phyloP scores from a whole-genome alignment of 2,113 vertebrate species.

The Eurystomus gularis region DNA sequence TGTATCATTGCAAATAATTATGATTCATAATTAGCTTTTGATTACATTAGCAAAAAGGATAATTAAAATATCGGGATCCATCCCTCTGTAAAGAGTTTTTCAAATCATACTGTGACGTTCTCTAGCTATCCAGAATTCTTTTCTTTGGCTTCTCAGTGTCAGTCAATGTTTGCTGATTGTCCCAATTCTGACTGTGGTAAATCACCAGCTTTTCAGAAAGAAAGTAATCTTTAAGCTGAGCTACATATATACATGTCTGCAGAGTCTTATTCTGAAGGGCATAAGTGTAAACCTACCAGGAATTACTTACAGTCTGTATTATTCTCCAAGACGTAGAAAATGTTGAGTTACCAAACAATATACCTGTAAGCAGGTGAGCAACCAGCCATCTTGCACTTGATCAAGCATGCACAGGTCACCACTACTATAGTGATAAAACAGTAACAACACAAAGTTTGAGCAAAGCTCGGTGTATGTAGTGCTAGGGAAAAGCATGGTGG shows the following conservation, averaged over 20 bases:
- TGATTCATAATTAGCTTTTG: conserved; percentile 42
- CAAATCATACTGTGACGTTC: neutral
- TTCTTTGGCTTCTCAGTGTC: neutral
- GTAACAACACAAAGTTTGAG: neutral
- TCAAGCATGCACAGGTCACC: neutral
- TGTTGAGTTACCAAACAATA: neutral
- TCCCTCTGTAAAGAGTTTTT: neutral
- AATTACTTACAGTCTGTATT: neutral
- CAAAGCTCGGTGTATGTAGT: neutral
- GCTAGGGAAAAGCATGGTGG: neutral
- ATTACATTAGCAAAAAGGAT: conserved; percentile 34
- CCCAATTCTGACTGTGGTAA: neutral
- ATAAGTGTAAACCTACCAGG: neutral
- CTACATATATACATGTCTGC: fast-evolving
- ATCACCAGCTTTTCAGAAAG: neutral
- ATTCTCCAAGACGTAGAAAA: neutral
- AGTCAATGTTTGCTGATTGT: neutral
- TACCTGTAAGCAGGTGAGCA: neutral
- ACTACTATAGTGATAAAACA: neutral
- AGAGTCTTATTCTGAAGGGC: neutral
- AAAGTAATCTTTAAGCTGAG: neutral
- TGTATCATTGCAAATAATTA: neutral
- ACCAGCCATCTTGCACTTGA: neutral
- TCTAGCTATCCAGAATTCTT: neutral
- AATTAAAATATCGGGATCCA: conserved; percentile 16